Percentiles rank a stretch among this genome's conserved stretches.
Conservation (phyloP, 2,888 invertebrate species). For the Seira sanloemensis region DNA sequence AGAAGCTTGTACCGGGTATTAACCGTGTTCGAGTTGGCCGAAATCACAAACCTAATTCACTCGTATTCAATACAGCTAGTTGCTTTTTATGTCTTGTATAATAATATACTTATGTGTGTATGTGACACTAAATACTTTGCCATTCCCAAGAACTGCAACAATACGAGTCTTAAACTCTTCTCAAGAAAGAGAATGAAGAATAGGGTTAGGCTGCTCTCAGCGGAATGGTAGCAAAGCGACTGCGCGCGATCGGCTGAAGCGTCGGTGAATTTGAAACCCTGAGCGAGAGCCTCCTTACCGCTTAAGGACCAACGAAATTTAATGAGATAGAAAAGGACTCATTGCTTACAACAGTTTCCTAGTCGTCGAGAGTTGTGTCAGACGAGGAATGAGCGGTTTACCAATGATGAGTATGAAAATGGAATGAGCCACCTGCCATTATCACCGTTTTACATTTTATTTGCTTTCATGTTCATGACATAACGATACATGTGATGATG, state of each 20-base stretch:
- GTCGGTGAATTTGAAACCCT: conserved; percentile 63
- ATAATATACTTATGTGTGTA: background rate
- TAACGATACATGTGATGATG: background rate
- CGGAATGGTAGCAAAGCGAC: conserved; percentile 41
- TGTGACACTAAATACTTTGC: no score
- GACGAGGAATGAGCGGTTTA: background rate
- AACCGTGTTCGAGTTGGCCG: background rate
- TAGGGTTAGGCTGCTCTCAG: conserved; percentile 40
- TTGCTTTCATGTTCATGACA: background rate
- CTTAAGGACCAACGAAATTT: background rate
- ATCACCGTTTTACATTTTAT: background rate
- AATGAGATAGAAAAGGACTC: background rate
- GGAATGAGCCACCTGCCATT: background rate
- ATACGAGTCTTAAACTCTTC: no score
- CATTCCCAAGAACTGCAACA: no score
- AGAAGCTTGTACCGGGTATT: background rate
- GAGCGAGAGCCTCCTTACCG: conserved; percentile 51
- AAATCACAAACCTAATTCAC: background rate
- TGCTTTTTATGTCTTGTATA: background rate
- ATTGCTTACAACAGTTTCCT: background rate
- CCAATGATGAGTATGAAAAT: no score
- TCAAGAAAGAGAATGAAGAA: background rate
- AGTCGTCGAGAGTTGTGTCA: background rate
- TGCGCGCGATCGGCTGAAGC: conserved; percentile 29
- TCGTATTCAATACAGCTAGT: background rate